Evolutionary conservation across 2,797 vertebrate species (phyloP).

Genomic region (Lutra lutra): DNA sequence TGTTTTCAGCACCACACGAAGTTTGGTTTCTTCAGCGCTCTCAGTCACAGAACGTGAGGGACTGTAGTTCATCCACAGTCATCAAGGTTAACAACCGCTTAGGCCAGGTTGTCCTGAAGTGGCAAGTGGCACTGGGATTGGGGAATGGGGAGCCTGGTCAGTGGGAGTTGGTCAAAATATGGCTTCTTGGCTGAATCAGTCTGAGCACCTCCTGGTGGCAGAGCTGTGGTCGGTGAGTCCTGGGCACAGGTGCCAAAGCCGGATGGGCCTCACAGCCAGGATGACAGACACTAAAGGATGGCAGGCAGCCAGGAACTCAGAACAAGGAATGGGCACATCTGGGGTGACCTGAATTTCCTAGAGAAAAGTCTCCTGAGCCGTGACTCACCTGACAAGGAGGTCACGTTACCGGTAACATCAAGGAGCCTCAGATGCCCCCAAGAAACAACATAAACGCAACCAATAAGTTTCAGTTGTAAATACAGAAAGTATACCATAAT

Average conservation of each 20-base stretch:
- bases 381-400: background rate
- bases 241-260: too few relatives aligned
- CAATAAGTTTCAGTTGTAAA: background rate
- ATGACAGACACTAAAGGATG: background rate
- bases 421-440: background rate
- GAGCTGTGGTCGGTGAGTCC: background rate
- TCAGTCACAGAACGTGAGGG: background rate
- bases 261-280: background rate
- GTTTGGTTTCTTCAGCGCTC: background rate
- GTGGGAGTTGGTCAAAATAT: background rate
- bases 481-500: background rate
- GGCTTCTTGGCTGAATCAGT: background rate
- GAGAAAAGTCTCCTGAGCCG: background rate
- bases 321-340: background rate
- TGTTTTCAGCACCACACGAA: background rate
- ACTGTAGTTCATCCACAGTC: background rate
- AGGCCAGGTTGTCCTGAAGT: background rate
- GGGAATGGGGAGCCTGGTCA: background rate
- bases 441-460: background rate
- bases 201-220: background rate
- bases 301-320: background rate
- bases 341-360: background rate
- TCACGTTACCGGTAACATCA: background rate
- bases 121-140: fast-evolving
- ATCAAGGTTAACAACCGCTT: background rate